Percentiles rank a stretch among this genome's conserved stretches.
These are phyloP conservation scores for Trachelus troglodyta DNA, from an alignment of 2,888 invertebrate species.

Conservation along the genomic window DNA sequence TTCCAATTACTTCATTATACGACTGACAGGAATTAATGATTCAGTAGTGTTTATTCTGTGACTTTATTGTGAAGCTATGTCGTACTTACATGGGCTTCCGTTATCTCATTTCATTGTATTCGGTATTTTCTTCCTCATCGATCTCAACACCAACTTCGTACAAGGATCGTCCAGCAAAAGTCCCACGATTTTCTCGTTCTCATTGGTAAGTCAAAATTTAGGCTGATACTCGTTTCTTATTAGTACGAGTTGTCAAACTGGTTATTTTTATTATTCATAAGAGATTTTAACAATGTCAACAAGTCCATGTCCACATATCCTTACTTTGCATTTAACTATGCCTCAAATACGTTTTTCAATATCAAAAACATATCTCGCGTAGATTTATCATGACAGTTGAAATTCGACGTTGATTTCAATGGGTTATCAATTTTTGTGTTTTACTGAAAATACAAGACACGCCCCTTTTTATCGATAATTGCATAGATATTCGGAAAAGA, in stretches of 20 bases:
- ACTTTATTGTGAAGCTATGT: neutral
- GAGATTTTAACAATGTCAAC: neutral
- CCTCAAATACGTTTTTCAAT: neutral
- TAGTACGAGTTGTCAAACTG: neutral
- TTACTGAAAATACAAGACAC: neutral
- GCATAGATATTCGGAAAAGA: neutral
- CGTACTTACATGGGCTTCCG: neutral
- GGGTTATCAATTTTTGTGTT: no score
- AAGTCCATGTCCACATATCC: neutral
- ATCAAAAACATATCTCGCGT: neutral
- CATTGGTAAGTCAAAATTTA: constrained; percentile 30
- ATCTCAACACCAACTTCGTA: neutral
- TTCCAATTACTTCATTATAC: neutral
- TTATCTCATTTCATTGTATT: neutral
- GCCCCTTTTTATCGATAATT: neutral
- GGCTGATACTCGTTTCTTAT: neutral
- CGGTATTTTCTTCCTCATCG: neutral
- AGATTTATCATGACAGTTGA: no score
- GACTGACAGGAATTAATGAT: neutral
- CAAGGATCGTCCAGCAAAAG: neutral
- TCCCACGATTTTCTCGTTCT: constrained; percentile 29
- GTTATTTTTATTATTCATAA: neutral
- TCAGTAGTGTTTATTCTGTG: neutral
- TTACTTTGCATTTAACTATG: neutral
- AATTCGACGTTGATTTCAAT: no score